Conservation (phyloP, 2,113 vertebrate species). For the Gnathonemus echidnorhynchus region DNA sequence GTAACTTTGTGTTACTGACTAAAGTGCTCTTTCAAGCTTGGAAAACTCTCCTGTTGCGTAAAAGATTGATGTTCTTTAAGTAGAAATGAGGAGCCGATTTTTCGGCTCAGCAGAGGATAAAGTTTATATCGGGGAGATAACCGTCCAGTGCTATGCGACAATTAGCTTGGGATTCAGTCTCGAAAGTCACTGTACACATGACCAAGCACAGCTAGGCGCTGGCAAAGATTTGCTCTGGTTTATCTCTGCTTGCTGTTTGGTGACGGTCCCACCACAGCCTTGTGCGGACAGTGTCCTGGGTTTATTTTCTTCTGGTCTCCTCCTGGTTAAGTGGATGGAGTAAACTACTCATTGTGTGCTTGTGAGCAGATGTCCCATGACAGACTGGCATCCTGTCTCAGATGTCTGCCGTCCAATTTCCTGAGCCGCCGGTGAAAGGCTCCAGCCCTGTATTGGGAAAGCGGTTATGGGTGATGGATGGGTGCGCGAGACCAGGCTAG, state of each 20-base stretch:
- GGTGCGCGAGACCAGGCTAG: neutral
- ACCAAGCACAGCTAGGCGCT: neutral
- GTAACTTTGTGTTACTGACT: neutral
- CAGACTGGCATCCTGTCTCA: neutral
- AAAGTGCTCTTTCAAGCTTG: neutral
- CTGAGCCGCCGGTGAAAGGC: neutral
- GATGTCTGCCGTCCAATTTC: neutral
- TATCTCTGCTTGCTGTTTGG: neutral
- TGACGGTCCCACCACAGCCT: neutral
- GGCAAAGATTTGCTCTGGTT: neutral
- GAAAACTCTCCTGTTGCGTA: neutral
- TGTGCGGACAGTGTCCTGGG: neutral
- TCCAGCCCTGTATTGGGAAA: neutral
- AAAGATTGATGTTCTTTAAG: constrained; percentile 7
- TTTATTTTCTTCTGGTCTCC: neutral
- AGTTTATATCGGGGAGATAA: neutral
- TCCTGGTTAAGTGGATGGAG: neutral
- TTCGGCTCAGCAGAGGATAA: neutral
- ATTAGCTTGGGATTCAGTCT: neutral
- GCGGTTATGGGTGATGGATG: neutral
- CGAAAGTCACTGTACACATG: neutral
- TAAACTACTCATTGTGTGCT: neutral
- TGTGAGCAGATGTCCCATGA: neutral
- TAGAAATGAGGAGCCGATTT: neutral
- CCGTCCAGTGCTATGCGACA: neutral